Evolutionary conservation across 2,888 invertebrate genomes (phyloP).

Genomic region (Drosophila falleni): DNA sequence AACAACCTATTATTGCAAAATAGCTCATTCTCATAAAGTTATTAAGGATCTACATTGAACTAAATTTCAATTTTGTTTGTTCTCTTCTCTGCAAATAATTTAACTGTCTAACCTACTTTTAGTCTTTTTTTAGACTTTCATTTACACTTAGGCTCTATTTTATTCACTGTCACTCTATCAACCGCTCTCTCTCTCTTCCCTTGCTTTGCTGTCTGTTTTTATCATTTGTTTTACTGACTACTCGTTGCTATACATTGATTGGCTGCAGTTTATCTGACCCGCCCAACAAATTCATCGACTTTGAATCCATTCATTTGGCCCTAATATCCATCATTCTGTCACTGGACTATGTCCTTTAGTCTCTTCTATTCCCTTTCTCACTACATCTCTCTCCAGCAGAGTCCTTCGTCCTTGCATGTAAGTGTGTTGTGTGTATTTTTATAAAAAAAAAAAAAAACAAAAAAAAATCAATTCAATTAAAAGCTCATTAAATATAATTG

Average conservation of each 20-base stretch:
- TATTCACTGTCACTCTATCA: not conserved
- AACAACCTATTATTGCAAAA: too few species aligned
- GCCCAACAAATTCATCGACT: conserved; percentile 40
- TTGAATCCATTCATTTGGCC: conserved; percentile 38
- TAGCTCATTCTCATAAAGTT: too few species aligned
- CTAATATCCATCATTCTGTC: conserved; percentile 56
- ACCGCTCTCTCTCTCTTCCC: not conserved
- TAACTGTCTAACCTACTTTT: conserved; percentile 24
- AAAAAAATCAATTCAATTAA: conserved; percentile 74
- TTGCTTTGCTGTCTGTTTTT: conserved; percentile 1
- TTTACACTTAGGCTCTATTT: not conserved
- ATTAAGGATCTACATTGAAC: not conserved
- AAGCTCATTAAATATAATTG: conserved; percentile 75
- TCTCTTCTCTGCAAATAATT: not conserved
- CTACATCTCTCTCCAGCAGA: not conserved
- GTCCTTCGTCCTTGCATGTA: conserved; percentile 11
- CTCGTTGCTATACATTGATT: conserved; percentile 24
- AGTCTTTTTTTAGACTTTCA: conserved; percentile 10
- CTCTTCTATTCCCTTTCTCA: not conserved
- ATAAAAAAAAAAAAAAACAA: conserved; percentile 52
- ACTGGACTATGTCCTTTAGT: conserved; percentile 34
- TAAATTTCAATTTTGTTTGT: conserved; percentile 1
- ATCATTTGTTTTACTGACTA: conserved; percentile 12
- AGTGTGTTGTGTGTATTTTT: conserved; percentile 24
- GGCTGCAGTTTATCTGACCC: conserved; percentile 44